Conservation (phyloP, 2,888 invertebrate species). For the Patella pellucida region DNA sequence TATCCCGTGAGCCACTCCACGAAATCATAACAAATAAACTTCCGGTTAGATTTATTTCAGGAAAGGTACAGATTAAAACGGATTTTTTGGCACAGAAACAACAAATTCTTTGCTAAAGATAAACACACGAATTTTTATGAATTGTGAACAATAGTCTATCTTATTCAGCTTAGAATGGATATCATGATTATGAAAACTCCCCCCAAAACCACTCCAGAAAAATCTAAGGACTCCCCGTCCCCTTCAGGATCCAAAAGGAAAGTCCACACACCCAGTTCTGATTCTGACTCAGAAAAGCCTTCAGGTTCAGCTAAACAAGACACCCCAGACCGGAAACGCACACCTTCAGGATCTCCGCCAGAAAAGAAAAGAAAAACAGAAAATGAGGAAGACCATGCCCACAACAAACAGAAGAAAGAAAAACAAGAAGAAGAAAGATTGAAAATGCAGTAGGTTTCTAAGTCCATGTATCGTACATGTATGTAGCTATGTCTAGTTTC, state of each 20-base stretch:
- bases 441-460: conserved; percentile 90
- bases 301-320: conserved; percentile 5
- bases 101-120: no score
- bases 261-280: conserved; percentile 5
- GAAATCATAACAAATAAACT: no score
- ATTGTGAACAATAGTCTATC: no score
- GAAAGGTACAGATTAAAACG: no score
- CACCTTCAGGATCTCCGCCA: conserved; percentile 28
- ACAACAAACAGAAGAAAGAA: conserved; percentile 70
- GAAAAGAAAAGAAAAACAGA: conserved; percentile 56
- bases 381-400: conserved; percentile 45
- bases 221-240: conserved; percentile 33
- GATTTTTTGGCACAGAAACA: no score
- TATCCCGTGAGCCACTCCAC: no score
- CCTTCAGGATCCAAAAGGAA: conserved; percentile 30
- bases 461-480: neutral
- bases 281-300: conserved; percentile 10
- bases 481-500: no score
- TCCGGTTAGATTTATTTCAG: no score
- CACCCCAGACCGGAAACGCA: conserved; percentile 19
- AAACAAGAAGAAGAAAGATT: conserved; percentile 94
- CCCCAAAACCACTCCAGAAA: conserved; percentile 35
- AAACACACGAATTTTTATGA: no score
- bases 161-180: neutral
- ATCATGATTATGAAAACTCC: neutral